Evolutionary conservation across 2,797 vertebrate genomes (phyloP).

Genomic region (Lagocephalus sceleratus): DNA sequence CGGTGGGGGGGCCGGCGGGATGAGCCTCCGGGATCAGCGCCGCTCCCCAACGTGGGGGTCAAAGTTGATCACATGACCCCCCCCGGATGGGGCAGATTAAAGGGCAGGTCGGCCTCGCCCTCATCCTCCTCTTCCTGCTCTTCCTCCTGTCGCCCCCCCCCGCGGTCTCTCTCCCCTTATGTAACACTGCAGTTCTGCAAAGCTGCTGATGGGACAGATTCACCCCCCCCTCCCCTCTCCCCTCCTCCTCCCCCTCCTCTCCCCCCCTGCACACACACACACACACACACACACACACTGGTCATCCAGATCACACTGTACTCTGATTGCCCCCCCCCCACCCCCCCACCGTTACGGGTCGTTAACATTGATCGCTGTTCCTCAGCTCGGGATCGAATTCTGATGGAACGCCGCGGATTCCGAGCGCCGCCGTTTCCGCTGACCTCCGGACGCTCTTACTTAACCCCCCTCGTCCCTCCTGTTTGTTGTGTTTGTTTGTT

Average conservation of each 20-base stretch:
- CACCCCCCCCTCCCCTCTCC: constrained; percentile 37
- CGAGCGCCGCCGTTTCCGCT: constrained; percentile 2
- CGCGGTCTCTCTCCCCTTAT: constrained; percentile 50
- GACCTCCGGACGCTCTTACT: background rate
- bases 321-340: constrained; percentile 26
- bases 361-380: constrained; percentile 27
- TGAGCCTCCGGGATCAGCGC: no score
- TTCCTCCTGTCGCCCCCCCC: constrained; percentile 9
- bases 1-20: no score
- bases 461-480: background rate
- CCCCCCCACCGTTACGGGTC: constrained; percentile 24
- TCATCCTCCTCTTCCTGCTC: constrained; percentile 2
- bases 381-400: constrained; percentile 8
- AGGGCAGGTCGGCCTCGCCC: background rate
- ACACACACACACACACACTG: constrained; percentile 5
- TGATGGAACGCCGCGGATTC: constrained; percentile 2
- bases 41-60: no score
- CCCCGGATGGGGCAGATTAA: no score
- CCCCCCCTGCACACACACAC: constrained; percentile 23
- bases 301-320: constrained; percentile 38
- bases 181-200: constrained; percentile 74
- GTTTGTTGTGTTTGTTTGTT: background rate
- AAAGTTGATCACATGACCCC: no score
- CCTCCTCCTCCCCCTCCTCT: constrained; percentile 39
- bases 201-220: constrained; percentile 75